A percentile compares a stretch with the other conserved stretches of the same genome.
phyloP scores from a whole-genome alignment of 1,140 invertebrate genomes.

The Himalopsyche phryganea region DNA sequence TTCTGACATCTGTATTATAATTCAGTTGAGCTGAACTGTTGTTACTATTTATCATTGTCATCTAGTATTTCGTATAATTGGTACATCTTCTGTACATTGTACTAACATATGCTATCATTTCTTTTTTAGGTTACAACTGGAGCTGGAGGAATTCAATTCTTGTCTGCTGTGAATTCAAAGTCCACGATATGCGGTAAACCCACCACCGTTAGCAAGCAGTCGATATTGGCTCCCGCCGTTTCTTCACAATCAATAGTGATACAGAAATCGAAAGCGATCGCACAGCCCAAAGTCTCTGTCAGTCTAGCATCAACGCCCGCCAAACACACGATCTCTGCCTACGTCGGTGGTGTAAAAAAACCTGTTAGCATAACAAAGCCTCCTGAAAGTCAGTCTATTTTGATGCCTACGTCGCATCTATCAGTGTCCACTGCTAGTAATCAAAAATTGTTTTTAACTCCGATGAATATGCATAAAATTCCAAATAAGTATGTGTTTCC shows the following conservation, averaged over 20 bases:
- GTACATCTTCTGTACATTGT: no score
- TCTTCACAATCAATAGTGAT: constrained; percentile 48
- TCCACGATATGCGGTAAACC: constrained; percentile 46
- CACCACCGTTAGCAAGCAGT: constrained; percentile 40
- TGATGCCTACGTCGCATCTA: constrained; percentile 38
- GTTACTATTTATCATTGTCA: no score
- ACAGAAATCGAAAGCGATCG: constrained; percentile 47
- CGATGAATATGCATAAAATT: constrained; percentile 49
- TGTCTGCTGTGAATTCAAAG: constrained; percentile 46
- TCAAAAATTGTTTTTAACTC: constrained; percentile 49
- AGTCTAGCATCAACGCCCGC: constrained; percentile 42
- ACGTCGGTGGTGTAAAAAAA: constrained; percentile 44
- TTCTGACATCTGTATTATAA: no score
- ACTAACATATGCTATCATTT: no score
- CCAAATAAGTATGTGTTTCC: constrained; percentile 48
- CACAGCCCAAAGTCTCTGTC: constrained; percentile 49
- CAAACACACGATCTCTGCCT: constrained; percentile 46
- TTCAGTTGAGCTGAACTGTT: no score
- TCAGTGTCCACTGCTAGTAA: constrained; percentile 38
- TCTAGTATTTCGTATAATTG: no score
- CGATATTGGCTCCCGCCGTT: constrained; percentile 44
- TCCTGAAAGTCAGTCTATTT: constrained; percentile 46
- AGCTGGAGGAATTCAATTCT: constrained; percentile 46
- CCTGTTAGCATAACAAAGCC: constrained; percentile 37
- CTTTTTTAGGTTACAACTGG: constrained; percentile 42